Percentiles rank a stretch among this genome's conserved stretches.
These are phyloP conservation scores for Automeris io DNA, from an alignment of 2,888 invertebrate genomes.

Conservation along the genomic window DNA sequence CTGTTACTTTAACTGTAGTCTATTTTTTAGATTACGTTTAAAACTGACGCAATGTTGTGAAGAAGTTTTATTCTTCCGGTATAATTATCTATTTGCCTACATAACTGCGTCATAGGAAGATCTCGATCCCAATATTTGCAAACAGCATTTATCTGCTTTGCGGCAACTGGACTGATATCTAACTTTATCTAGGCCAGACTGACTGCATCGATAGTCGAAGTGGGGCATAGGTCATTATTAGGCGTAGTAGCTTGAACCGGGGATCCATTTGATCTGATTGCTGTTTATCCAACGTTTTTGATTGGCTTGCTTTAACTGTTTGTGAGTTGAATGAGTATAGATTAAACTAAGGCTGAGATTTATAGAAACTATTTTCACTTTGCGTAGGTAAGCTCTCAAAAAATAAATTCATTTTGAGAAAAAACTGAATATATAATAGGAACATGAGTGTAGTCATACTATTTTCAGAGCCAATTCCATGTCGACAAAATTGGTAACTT, in stretches of 20 bases:
- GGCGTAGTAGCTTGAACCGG: slow-evolving; percentile 41
- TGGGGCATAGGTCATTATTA: slow-evolving; percentile 59
- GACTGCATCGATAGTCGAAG: slow-evolving; percentile 37
- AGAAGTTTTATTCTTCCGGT: slow-evolving; percentile 8
- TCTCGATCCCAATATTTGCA: slow-evolving; percentile 23
- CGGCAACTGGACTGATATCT: slow-evolving; percentile 25
- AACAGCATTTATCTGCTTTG: slow-evolving; percentile 14
- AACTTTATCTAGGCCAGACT: slow-evolving; percentile 57
- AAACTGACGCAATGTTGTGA: slow-evolving; percentile 3
- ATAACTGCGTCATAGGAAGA: slow-evolving; percentile 24
- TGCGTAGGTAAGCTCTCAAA: no score
- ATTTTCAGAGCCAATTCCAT: no score
- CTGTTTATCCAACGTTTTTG: background rate
- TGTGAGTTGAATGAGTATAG: no score
- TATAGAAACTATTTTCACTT: no score
- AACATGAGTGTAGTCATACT: no score
- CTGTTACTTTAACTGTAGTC: no score
- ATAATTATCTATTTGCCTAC: slow-evolving; percentile 16
- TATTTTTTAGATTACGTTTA: background rate
- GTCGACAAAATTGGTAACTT: no score
- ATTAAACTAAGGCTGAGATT: no score
- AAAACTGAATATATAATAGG: no score
- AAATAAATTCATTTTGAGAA: no score
- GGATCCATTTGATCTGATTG: slow-evolving; percentile 21
- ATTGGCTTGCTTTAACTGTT: no score